Base-by-base conservation (phyloP, 2,113 vertebrate genomes). In the Anas platyrhynchos region DNA sequence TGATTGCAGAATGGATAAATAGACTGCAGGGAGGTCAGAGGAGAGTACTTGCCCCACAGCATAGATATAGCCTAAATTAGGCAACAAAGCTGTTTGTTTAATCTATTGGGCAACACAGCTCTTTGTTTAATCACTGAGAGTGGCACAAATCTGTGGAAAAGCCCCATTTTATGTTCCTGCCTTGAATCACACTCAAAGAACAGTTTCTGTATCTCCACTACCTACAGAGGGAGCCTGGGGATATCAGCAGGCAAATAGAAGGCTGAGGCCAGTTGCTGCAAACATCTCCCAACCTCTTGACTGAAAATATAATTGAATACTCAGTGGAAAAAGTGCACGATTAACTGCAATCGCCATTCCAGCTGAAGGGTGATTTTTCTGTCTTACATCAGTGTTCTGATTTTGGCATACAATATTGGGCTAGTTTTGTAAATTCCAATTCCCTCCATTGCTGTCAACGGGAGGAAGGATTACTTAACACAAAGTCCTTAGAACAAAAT, bases 121-220 rank as follows among this genome's bases (percentile, higher is more conserved):
- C 46, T 76, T 73, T 72, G 85, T 88, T 93, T 67, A 93, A 77
- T 75, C 94, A 59, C 46, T 32, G 36, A 90, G 74, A 79, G 36
- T 46, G 38, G 86, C 88, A 84, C 52, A 74, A 71, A 86, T 56
- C 46, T 78, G 41, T 26, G 86, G 80, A 92, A 92, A 83, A 93
- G 77, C 61, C 73, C 52, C 67, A 73, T 0, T 82, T 83, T 72
- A 72, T 22, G 29, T 43, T 69, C 86, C 79, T 77, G 61, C 83
- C 91, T 86, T 50, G 76, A 91, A 77, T 55, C 8, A 3, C 1
- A 5, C 41, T 89, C 90, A 74, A 26, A 54, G 73, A 94, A 50
- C 63, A 67, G 67, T 31, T 91, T 88, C 79, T 77, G 50, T 31
- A 74, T 29, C 72, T 80, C 61, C 65, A 50, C 63, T 83, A 44